Conservation (phyloP, 2,888 invertebrate genomes). For the Augiades crinisus region DNA sequence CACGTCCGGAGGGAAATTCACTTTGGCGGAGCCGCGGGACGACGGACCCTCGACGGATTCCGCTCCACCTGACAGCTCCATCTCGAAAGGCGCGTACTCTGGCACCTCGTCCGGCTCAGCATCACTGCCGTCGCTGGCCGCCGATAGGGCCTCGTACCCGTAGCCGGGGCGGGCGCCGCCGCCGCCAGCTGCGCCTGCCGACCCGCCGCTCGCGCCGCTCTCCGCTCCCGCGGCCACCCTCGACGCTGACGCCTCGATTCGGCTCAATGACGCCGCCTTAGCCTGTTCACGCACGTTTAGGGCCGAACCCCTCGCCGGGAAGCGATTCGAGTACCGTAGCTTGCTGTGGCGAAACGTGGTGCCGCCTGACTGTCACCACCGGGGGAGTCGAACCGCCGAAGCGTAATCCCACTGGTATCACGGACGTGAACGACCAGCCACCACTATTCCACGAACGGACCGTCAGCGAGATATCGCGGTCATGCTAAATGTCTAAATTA, state of each 20-base stretch:
- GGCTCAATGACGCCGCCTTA: constrained; percentile 72
- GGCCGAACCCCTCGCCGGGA: constrained; percentile 60
- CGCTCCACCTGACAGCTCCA: constrained; percentile 69
- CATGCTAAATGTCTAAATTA: constrained; percentile 27
- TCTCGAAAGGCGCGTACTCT: constrained; percentile 69
- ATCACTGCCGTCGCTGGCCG: constrained; percentile 74
- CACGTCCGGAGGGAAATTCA: constrained; percentile 84
- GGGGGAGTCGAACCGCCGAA: background rate
- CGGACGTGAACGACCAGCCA: background rate
- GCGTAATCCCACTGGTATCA: too few relatives aligned
- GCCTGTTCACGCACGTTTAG: constrained; percentile 61
- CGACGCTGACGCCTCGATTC: constrained; percentile 66
- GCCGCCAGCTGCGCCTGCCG: constrained; percentile 49
- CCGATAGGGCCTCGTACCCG: constrained; percentile 76
- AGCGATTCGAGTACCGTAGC: constrained; percentile 71
- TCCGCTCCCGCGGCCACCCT: constrained; percentile 63
- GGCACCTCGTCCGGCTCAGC: constrained; percentile 66
- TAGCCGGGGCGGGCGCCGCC: constrained; percentile 73
- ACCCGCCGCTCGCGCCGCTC: constrained; percentile 50
- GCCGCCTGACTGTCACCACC: constrained; percentile 36
- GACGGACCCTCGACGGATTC: constrained; percentile 70
- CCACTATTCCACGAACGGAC: background rate
- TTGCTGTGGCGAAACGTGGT: constrained; percentile 79
- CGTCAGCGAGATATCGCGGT: constrained; percentile 3
- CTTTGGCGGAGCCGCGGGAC: constrained; percentile 80